Evolutionary conservation across 2,797 vertebrate species (phyloP).

Genomic region (Chelon labrosus): DNA sequence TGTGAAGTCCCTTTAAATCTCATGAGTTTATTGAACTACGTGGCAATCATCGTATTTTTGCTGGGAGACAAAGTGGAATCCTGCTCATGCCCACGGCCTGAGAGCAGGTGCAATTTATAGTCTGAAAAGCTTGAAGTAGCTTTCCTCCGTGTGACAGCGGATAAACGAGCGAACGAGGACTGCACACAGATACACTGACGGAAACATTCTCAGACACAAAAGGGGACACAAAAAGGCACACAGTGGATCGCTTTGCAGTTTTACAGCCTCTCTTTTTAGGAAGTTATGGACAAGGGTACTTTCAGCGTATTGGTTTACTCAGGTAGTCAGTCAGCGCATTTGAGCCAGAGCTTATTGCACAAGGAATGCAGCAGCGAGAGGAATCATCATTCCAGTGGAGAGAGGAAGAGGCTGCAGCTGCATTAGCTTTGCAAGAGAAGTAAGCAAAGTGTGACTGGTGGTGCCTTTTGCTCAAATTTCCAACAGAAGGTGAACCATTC

Average conservation of each 20-base stretch:
- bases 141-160: slow-evolving; percentile 3
- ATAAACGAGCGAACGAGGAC: slow-evolving; percentile 8
- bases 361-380: no score
- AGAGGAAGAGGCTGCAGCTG: no score
- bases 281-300: no score
- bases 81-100: not conserved
- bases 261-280: no score
- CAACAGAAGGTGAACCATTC: no score
- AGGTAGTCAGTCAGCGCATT: no score
- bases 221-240: not conserved
- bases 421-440: no score
- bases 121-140: slow-evolving; percentile 17
- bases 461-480: no score
- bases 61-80: not conserved
- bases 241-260: not conserved
- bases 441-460: no score
- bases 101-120: slow-evolving; percentile 22
- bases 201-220: slow-evolving; percentile 9
- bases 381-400: no score
- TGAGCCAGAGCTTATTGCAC: no score
- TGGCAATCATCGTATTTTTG: not conserved
- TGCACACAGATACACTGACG: not conserved
- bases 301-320: no score
- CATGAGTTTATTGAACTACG: slow-evolving; percentile 33
- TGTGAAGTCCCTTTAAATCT: slow-evolving; percentile 28